Percentiles rank a stretch among this genome's conserved stretches.
These are phyloP conservation scores for Conus ventricosus DNA, from an alignment of 1,140 invertebrate genomes.

Conservation along the genomic window DNA sequence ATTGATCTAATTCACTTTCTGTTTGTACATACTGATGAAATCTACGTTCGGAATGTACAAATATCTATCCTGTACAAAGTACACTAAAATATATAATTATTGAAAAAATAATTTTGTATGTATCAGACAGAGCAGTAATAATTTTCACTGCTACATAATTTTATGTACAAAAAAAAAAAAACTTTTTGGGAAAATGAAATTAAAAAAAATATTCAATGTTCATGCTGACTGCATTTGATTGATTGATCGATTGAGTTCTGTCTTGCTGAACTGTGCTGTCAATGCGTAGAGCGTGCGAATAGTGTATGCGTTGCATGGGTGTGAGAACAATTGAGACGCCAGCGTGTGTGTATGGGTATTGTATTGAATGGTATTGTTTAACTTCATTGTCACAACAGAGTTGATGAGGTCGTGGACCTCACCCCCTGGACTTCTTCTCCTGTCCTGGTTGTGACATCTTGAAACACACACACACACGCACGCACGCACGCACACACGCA, in stretches of 20 bases:
- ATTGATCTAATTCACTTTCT: not conserved
- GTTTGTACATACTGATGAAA: not conserved
- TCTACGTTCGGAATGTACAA: not conserved
- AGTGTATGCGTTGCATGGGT: too few species aligned
- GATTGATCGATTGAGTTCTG: not conserved
- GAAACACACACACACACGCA: slow-evolving; percentile 10
- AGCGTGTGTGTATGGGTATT: too few species aligned
- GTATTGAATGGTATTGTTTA: too few species aligned
- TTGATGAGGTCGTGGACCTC: too few species aligned
- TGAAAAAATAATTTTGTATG: slow-evolving; percentile 6
- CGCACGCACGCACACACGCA: not conserved
- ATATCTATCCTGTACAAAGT: not conserved
- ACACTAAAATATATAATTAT: not conserved
- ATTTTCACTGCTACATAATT: not conserved
- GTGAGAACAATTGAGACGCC: too few species aligned
- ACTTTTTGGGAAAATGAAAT: not conserved
- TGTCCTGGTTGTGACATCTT: too few species aligned
- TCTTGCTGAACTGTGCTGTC: not conserved
- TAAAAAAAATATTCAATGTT: slow-evolving; percentile 22
- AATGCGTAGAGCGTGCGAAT: too few species aligned
- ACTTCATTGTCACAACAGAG: too few species aligned
- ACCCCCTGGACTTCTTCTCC: too few species aligned
- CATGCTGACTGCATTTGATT: not conserved
- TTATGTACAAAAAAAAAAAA: slow-evolving; percentile 17
- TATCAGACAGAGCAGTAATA: not conserved